Evolutionary conservation across 30 jellyfish, hydroid and myxozoan species (phyloP).

Genomic region (Morbakka virulenta): DNA sequence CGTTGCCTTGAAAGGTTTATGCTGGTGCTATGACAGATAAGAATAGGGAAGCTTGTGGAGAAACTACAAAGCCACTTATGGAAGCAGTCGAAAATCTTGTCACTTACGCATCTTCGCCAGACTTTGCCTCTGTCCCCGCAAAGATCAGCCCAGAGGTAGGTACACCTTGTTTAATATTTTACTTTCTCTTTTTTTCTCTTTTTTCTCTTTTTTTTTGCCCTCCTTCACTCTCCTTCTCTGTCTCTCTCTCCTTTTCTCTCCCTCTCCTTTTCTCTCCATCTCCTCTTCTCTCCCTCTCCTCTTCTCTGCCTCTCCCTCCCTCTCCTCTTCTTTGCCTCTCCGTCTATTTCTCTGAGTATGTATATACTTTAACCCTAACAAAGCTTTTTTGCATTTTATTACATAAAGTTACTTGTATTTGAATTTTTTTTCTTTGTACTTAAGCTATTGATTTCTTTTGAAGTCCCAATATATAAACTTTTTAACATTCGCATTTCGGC

Average conservation of each 20-base stretch:
- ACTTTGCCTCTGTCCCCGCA: conserved; percentile 92
- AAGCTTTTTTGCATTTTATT: no score
- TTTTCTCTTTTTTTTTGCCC: no score
- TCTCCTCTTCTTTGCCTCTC: no score
- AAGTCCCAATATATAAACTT: background rate
- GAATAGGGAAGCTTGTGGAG: conserved; percentile 62
- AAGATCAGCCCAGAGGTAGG: conserved; percentile 94
- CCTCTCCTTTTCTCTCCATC: background rate
- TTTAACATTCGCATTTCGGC: no score
- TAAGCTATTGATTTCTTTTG: no score
- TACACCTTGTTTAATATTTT: background rate
- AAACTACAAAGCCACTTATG: conserved; percentile 78
- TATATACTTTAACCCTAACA: no score
- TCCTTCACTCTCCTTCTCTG: no score
- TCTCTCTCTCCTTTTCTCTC: background rate
- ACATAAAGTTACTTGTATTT: no score
- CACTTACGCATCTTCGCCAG: conserved; percentile 92
- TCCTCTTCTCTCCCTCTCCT: no score
- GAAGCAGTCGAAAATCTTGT: conserved; percentile 95
- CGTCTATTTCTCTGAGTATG: no score
- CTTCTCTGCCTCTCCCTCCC: no score
- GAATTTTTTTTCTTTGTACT: no score
- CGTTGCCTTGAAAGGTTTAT: conserved; percentile 55
- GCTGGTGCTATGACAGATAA: conserved; percentile 79
- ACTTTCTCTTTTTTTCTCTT: background rate